Evolutionary conservation across 2,888 invertebrate species (phyloP).

Genomic region (Melolontha melolontha): DNA sequence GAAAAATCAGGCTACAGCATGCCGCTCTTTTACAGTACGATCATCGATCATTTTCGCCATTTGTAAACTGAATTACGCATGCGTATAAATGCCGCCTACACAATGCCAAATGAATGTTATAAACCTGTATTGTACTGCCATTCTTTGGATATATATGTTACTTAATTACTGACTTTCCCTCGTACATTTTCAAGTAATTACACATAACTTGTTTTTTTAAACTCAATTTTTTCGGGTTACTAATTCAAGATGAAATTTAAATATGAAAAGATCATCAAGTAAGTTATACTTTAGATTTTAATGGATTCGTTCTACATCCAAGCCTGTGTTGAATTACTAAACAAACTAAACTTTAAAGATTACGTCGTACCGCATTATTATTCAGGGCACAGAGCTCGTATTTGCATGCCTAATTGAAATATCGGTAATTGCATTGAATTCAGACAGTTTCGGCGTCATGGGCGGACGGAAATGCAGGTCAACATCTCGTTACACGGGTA

Average conservation of each 20-base stretch:
- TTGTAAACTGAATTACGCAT: too few relatives aligned
- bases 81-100: too few relatives aligned
- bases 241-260: background rate
- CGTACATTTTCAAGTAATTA: too few relatives aligned
- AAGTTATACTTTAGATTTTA: slow-evolving; percentile 7
- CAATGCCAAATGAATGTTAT: too few relatives aligned
- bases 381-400: slow-evolving; percentile 36
- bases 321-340: slow-evolving; percentile 25
- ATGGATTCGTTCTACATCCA: slow-evolving; percentile 18
- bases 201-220: too few relatives aligned
- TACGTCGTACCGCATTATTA: slow-evolving; percentile 29
- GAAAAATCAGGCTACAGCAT: too few relatives aligned
- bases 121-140: too few relatives aligned
- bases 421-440: slow-evolving; percentile 38
- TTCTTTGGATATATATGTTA: too few relatives aligned
- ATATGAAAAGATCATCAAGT: slow-evolving; percentile 28
- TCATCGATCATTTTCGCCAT: too few relatives aligned
- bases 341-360: slow-evolving; percentile 37
- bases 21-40: too few relatives aligned
- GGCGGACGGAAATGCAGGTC: slow-evolving; percentile 28
- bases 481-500: slow-evolving; percentile 28
- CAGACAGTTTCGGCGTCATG: slow-evolving; percentile 31
- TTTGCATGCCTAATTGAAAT: slow-evolving; percentile 38
- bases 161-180: too few relatives aligned
- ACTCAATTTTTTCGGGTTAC: too few relatives aligned